Percentiles rank a stretch among this genome's conserved stretches.
phyloP scores from a whole-genome alignment of 1,140 invertebrate genomes.

The Eupristina koningsbergeri region DNA sequence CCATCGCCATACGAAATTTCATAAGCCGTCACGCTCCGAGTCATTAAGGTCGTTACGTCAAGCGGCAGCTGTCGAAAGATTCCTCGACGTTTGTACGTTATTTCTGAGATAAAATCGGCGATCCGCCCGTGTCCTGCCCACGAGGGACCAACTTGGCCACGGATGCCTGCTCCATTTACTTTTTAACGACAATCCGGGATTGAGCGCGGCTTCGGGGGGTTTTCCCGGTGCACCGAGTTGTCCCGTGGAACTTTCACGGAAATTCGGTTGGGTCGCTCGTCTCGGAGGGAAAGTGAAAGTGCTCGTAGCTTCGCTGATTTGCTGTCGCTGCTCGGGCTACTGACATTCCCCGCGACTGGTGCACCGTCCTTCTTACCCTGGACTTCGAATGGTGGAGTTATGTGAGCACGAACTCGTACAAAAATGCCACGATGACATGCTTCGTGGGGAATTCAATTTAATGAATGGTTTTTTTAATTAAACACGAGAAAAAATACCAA shows the following conservation, averaged over 20 bases:
- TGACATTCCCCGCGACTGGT: too few species aligned
- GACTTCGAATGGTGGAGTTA: too few species aligned
- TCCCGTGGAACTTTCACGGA: neutral
- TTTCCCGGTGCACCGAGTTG: too few species aligned
- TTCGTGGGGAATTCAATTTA: too few species aligned
- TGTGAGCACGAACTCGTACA: too few species aligned
- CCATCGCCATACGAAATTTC: slow-evolving; percentile 53
- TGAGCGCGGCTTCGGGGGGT: neutral
- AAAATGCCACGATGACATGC: too few species aligned
- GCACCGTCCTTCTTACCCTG: too few species aligned
- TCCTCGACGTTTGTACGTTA: neutral
- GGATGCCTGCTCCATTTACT: neutral
- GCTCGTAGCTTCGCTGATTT: neutral
- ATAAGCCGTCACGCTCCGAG: slow-evolving; percentile 55
- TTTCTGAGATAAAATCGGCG: neutral
- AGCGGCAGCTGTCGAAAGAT: slow-evolving; percentile 45
- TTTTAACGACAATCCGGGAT: neutral
- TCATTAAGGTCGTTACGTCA: slow-evolving; percentile 57
- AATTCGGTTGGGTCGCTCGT: neutral
- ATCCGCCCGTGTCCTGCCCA: neutral
- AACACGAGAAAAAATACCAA: too few species aligned
- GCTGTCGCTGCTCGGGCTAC: too few species aligned
- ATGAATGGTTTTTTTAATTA: too few species aligned
- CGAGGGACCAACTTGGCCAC: neutral
- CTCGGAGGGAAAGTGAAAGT: neutral